Evolutionary conservation across 2,797 vertebrate genomes (phyloP).

Genomic region (Peromyscus eremicus): DNA sequence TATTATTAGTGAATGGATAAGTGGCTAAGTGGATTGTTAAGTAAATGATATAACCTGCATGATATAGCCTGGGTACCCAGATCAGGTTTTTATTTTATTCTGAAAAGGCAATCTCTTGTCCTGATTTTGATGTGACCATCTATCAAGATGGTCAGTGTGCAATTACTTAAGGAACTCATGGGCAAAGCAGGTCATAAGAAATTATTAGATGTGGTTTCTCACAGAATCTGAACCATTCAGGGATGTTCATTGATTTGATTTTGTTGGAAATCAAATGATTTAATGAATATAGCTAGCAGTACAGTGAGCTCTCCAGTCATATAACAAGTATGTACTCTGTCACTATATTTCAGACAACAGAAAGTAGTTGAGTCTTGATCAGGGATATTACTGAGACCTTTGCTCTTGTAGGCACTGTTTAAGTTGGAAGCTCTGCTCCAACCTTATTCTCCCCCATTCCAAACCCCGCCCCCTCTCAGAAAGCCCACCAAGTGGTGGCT

Average conservation of each 20-base stretch:
- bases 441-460: too few relatives aligned
- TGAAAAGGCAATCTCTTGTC: background rate
- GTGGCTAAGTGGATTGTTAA: background rate
- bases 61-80: background rate
- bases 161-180: background rate
- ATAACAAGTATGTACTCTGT: background rate
- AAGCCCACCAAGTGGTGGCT: too few relatives aligned
- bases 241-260: background rate
- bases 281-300: background rate
- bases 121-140: background rate
- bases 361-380: background rate
- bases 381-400: background rate
- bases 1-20: background rate
- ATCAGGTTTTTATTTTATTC: background rate
- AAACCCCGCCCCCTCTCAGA: too few relatives aligned
- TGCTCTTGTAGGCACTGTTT: background rate
- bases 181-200: background rate
- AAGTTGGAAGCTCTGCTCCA: too few relatives aligned
- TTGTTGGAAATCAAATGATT: background rate
- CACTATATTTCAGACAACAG: background rate
- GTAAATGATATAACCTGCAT: background rate
- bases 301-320: background rate
- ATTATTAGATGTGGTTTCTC: background rate
- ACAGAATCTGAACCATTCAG: background rate
- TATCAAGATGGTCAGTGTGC: background rate